Conservation (phyloP, 2,113 vertebrate genomes). For the Brevimyrus niger region DNA sequence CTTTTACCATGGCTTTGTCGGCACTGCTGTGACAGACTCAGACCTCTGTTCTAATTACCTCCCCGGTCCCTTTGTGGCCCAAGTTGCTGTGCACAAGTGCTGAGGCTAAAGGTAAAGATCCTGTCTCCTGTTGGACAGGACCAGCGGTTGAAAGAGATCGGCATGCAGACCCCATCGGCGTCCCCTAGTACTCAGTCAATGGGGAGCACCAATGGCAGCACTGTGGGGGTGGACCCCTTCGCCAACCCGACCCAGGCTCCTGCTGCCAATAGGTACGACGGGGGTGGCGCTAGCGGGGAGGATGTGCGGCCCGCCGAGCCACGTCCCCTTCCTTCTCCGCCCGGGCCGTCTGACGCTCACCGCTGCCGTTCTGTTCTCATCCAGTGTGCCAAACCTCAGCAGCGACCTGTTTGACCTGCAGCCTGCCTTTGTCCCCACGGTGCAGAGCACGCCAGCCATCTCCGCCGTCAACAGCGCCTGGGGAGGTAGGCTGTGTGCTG, state of each 20-base stretch:
- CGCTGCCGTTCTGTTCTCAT: neutral
- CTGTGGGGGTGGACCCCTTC: conserved; percentile 70
- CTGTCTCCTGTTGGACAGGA: conserved; percentile 53
- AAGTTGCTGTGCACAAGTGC: neutral
- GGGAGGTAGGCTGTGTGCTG: conserved; percentile 69
- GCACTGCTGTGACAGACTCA: neutral
- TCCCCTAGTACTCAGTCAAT: conserved; percentile 81
- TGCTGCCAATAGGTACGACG: conserved; percentile 71
- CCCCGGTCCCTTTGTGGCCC: neutral
- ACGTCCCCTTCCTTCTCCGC: neutral
- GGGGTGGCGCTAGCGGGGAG: neutral
- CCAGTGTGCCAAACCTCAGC: conserved; percentile 81
- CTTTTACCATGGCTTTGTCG: neutral
- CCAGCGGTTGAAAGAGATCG: conserved; percentile 72
- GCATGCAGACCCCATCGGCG: conserved; percentile 73
- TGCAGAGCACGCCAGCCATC: conserved; percentile 82
- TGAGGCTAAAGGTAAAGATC: neutral
- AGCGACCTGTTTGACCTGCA: conserved; percentile 85
- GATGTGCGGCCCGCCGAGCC: neutral
- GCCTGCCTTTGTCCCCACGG: conserved; percentile 70
- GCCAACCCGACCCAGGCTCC: conserved; percentile 66
- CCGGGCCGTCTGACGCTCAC: neutral
- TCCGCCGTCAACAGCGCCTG: conserved; percentile 75
- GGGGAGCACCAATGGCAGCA: conserved; percentile 72
- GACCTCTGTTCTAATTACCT: neutral